phyloP scores from a whole-genome alignment of 2,888 invertebrate genomes.

The Sinelater perroti region DNA sequence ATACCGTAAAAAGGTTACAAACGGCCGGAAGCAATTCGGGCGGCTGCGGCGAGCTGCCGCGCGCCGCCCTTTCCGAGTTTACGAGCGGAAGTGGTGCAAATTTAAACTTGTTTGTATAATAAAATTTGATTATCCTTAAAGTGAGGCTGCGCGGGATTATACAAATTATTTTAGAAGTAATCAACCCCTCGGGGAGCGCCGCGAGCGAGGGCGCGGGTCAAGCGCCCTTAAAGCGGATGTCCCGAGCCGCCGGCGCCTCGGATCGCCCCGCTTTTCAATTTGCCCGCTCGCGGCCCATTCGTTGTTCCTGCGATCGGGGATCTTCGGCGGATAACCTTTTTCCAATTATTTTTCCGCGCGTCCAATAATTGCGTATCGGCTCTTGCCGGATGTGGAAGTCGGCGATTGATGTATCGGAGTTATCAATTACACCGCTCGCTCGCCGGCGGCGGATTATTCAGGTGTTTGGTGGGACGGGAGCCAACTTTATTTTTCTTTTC shows the following conservation, averaged over 20 bases:
- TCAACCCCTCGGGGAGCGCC: constrained; percentile 13
- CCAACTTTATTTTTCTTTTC: no score
- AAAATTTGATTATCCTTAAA: constrained; percentile 18
- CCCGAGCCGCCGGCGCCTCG: no score
- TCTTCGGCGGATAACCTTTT: neutral
- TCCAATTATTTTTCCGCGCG: neutral
- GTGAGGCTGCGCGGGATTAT: constrained; percentile 2
- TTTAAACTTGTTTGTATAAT: constrained; percentile 13
- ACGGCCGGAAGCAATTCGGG: no score
- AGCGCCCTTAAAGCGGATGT: constrained; percentile 8
- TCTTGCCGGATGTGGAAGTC: neutral
- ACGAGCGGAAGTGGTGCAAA: neutral
- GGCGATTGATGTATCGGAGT: constrained; percentile 1
- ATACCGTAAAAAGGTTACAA: no score
- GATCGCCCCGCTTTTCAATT: neutral
- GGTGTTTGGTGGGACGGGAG: no score
- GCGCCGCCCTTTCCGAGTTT: no score
- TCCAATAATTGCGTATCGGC: neutral
- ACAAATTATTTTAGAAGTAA: constrained; percentile 21
- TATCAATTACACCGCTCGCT: constrained; percentile 1
- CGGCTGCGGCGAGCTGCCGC: no score
- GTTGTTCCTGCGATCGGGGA: neutral
- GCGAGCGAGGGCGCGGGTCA: constrained; percentile 1
- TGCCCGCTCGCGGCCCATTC: no score
- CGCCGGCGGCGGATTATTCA: no score